Evolutionary conservation across 2,888 invertebrate genomes (phyloP).

Genomic region (Nemotelus nigrinus): DNA sequence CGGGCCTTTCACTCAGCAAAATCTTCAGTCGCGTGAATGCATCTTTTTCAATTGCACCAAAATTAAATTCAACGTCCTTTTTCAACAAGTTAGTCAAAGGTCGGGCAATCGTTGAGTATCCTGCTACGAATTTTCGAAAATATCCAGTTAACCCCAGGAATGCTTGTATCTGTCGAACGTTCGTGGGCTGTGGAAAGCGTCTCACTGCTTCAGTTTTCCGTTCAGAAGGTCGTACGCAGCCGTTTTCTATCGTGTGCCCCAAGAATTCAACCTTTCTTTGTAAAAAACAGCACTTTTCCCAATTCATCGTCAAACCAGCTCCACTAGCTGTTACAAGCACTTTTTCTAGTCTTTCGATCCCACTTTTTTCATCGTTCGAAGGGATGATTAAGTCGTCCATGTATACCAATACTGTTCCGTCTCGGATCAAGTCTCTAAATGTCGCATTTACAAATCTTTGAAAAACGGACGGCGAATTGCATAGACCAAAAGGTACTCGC

Average conservation of each 20-base stretch:
- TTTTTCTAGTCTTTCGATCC: not conserved
- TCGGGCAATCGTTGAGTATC: not conserved
- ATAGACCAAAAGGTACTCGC: not conserved
- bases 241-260: constrained; percentile 1
- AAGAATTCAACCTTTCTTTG: constrained; percentile 12
- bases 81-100: constrained; percentile 8
- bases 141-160: constrained; percentile 1
- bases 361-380: not conserved
- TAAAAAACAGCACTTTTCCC: constrained; percentile 23
- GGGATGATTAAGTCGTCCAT: constrained; percentile 22
- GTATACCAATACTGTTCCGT: not conserved
- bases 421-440: not conserved
- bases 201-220: constrained; percentile 1
- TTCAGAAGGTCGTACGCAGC: not conserved
- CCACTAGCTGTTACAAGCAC: not conserved
- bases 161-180: not conserved
- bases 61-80: not conserved
- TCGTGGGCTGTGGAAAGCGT: not conserved
- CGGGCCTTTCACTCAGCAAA: constrained; percentile 48
- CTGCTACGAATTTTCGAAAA: constrained; percentile 19
- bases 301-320: not conserved
- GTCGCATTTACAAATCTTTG: not conserved
- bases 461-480: constrained; percentile 20
- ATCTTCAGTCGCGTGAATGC: constrained; percentile 51
- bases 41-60: constrained; percentile 15